A percentile compares a stretch with the other conserved stretches of the same genome.
Evolutionary conservation across 2,113 vertebrate species (phyloP).

Genomic region (Entomyzon cyanotis): DNA sequence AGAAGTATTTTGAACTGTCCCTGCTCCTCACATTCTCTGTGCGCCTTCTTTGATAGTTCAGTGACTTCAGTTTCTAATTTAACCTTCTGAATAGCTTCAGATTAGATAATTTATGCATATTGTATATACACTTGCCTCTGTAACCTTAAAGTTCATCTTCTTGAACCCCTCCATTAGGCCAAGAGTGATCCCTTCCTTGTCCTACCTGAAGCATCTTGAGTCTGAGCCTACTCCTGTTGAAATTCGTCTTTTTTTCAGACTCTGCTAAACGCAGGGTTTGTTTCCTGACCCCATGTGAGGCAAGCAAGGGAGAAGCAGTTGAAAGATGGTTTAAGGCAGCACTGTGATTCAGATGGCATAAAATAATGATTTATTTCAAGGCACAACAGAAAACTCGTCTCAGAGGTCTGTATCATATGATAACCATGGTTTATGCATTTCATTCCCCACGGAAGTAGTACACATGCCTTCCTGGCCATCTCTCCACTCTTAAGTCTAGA

Average conservation of each 20-base stretch:
- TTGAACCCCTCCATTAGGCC: background rate
- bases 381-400: background rate
- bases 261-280: background rate
- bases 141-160: background rate
- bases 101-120: background rate
- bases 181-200: rapidly evolving
- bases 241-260: background rate
- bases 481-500: background rate
- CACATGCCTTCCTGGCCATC: background rate
- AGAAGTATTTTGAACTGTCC: background rate
- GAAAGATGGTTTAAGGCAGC: background rate
- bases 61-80: conserved; percentile 23
- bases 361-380: background rate
- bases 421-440: background rate
- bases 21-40: background rate
- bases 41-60: background rate
- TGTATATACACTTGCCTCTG: background rate
- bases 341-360: background rate
- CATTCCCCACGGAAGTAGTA: background rate
- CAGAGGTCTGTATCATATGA: background rate
- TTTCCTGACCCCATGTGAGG: rapidly evolving
- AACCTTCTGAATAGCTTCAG: background rate
- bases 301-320: background rate
- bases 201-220: background rate
- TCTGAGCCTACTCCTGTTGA: background rate